These are phyloP conservation scores for Subanguina moxae DNA, from an alignment of 1,140 invertebrate genomes.

Conservation along the genomic window DNA sequence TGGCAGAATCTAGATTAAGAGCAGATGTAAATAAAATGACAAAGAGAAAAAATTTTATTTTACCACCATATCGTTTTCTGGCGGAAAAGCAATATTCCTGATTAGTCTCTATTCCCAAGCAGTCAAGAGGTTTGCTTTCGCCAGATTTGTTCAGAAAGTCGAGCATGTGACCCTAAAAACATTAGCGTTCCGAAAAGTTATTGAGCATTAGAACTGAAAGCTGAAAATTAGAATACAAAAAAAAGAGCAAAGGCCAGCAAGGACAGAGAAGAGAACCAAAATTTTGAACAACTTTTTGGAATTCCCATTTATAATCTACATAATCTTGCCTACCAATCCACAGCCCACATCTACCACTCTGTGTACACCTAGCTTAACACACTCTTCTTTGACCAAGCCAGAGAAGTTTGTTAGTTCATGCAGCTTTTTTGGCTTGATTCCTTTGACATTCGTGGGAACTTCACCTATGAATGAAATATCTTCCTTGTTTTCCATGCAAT, in stretches of 20 bases:
- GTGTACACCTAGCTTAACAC: background rate
- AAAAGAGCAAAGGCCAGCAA: no score
- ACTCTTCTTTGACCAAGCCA: conserved; percentile 8
- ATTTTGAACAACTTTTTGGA: no score
- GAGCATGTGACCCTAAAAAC: conserved; percentile 2
- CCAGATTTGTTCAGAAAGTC: background rate
- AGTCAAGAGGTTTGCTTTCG: background rate
- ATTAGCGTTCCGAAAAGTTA: background rate
- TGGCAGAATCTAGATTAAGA: background rate
- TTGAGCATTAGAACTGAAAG: no score
- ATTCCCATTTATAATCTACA: no score
- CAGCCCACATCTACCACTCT: conserved; percentile 23
- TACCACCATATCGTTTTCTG: background rate
- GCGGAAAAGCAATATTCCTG: background rate
- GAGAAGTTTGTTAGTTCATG: conserved; percentile 11
- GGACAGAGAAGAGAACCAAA: no score
- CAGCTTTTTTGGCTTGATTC: conserved; percentile 18
- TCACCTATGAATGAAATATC: background rate
- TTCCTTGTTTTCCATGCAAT: background rate
- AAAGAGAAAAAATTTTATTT: background rate
- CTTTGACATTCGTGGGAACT: background rate
- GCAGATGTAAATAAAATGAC: background rate
- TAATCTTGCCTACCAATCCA: conserved; percentile 11
- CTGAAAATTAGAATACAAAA: no score
- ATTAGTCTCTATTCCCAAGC: background rate